These are phyloP conservation scores for Phataginus tetradactyla DNA, from an alignment of 2,797 vertebrate genomes.

Conservation along the genomic window DNA sequence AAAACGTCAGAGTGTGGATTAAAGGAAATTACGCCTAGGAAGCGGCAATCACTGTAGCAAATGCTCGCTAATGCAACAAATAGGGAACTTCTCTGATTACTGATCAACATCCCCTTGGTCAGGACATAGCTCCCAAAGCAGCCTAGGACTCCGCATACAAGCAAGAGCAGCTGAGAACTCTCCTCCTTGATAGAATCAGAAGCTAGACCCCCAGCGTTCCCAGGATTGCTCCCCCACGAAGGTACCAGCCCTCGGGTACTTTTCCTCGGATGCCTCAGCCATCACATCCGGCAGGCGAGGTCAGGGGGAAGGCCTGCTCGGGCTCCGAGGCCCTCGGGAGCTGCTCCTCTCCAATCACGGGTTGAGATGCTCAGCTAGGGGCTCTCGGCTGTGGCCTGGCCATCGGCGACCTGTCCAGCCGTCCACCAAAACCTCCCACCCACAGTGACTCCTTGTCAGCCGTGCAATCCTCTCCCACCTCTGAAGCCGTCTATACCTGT, in stretches of 20 bases:
- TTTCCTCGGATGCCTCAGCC: constrained; percentile 14
- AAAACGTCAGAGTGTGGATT: background rate
- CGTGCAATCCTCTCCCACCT: too few species aligned
- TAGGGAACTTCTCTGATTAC: background rate
- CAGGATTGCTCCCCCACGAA: background rate
- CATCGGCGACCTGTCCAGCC: background rate
- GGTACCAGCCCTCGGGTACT: background rate
- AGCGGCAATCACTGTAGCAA: background rate
- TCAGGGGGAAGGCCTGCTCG: background rate
- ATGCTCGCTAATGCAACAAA: background rate
- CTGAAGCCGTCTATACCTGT: background rate
- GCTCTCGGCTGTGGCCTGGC: background rate
- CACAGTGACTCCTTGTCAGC: background rate
- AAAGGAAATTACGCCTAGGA: background rate
- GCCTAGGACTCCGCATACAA: background rate
- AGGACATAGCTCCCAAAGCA: background rate
- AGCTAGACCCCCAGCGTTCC: background rate
- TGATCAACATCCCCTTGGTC: background rate
- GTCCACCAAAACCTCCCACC: background rate
- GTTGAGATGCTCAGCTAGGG: background rate
- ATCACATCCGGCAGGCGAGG: background rate
- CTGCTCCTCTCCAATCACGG: background rate
- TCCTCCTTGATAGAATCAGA: background rate
- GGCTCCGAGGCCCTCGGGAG: background rate
- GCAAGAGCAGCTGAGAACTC: background rate